Evolutionary conservation across 2,888 invertebrate genomes (phyloP).

Genomic region (Diplazon laetatorius): DNA sequence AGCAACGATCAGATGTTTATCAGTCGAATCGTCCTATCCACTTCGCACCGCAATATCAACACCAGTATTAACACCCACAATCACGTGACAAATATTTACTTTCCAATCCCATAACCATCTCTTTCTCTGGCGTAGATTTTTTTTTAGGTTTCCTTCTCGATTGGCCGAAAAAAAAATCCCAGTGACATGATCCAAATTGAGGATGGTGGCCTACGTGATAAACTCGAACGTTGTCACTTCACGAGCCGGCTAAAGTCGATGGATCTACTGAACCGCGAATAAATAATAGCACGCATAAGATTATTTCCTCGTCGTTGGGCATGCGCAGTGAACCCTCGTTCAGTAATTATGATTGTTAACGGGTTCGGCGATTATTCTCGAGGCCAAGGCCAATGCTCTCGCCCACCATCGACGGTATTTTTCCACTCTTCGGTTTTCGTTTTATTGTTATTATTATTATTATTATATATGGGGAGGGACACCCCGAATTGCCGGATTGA

Average conservation of each 20-base stretch:
- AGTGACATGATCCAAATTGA: neutral
- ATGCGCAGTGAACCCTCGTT: neutral
- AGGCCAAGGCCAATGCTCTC: neutral
- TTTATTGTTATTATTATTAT: neutral
- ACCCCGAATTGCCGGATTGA: too few species aligned
- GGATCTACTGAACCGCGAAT: neutral
- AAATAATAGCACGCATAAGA: neutral
- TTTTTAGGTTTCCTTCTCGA: too few species aligned
- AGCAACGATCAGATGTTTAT: too few species aligned
- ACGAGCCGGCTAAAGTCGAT: neutral
- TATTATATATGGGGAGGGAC: too few species aligned
- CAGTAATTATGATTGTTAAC: slow-evolving; percentile 7
- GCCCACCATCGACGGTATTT: neutral
- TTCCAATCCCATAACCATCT: too few species aligned
- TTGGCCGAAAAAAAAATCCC: too few species aligned
- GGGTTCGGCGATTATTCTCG: neutral
- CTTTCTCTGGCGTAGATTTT: too few species aligned
- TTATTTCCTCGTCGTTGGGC: slow-evolving; percentile 6
- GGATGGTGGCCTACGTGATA: neutral
- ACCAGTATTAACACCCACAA: too few species aligned
- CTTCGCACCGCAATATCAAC: too few species aligned
- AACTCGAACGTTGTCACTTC: neutral
- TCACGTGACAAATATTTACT: too few species aligned
- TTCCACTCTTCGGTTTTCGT: neutral
- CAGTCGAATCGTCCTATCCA: too few species aligned